phyloP scores from a whole-genome alignment of 1,140 invertebrate genomes.

The Lasioglossum albipes region DNA sequence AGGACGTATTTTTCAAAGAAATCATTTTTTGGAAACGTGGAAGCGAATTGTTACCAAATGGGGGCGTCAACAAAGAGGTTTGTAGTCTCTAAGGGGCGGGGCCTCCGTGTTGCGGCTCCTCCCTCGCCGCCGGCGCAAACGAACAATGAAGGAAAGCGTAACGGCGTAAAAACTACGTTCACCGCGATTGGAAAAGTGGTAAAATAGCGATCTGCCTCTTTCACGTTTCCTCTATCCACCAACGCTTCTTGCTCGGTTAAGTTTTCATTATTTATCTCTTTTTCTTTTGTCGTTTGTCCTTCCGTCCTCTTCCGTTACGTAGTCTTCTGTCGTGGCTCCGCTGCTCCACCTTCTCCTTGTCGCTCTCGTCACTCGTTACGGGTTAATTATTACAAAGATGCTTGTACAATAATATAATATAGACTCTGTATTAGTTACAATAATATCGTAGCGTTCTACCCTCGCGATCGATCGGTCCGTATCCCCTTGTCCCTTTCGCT shows the following conservation, averaged over 20 bases:
- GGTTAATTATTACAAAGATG: slow-evolving; percentile 73
- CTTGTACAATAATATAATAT: slow-evolving; percentile 76
- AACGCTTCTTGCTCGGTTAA: neutral
- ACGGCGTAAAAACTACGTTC: slow-evolving; percentile 58
- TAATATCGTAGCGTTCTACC: slow-evolving; percentile 68
- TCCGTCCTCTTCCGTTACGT: slow-evolving; percentile 26
- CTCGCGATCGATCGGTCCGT: slow-evolving; percentile 51
- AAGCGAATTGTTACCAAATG: no score
- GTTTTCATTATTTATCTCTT: neutral
- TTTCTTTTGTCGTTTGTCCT: neutral
- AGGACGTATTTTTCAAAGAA: no score
- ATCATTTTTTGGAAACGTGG: neutral
- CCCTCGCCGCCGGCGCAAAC: slow-evolving; percentile 9
- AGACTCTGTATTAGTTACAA: slow-evolving; percentile 78
- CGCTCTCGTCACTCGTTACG: slow-evolving; percentile 58
- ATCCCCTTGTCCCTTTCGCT: slow-evolving; percentile 7
- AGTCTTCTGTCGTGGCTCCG: slow-evolving; percentile 37
- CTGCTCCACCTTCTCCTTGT: slow-evolving; percentile 36
- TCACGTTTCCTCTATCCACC: slow-evolving; percentile 41
- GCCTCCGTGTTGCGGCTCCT: no score
- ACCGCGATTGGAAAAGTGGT: slow-evolving; percentile 67
- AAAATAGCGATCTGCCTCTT: slow-evolving; percentile 70
- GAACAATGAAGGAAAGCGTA: slow-evolving; percentile 38
- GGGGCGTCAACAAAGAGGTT: no score
- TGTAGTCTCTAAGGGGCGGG: no score